Base-by-base conservation (phyloP, 2,888 invertebrate genomes). In the Caenorhabditis drosophilae region DNA sequence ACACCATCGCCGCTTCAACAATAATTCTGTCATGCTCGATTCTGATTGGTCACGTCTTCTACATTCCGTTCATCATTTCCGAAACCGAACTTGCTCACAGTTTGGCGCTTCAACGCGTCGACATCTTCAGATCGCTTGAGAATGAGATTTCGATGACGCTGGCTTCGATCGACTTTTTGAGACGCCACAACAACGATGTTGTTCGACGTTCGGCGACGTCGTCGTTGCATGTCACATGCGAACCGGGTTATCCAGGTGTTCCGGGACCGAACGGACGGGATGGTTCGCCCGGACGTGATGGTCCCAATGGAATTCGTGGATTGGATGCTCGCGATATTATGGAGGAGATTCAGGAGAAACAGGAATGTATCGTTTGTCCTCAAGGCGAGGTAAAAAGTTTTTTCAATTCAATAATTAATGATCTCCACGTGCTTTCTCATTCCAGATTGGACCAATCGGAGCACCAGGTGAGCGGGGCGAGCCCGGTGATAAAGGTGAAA, bases 241-340 rank as follows among this genome's bases (percentile, higher is more conserved):
- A 57, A 27, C 56, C 56, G 4, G 67, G 67, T 18, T 34, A 44
- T 47, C 67, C 67, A 2, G 67, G 67, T 36, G 26, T 51, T 36
- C 67, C 60, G 15, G 67, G 67, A 11, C 7, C 46, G 6, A 46
- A 67, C 27, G 69, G 69, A 11, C 38, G 46, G 4, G 69, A 69
- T 35, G 69, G 69, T 20, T 22, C 42, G 18, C 55, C 57, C 9
- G 74, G 74, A 22, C 41, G 35, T 15, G 67, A 67, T 18, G 74
- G 75, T 9, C 47, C 59, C 6, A 56, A 73, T 36, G 78, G 78
- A 38, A 40, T 56, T 2, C 47, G 75, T 7, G 81, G 81, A 27
- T 40, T 73, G 25, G 81, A 81, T 53, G 81, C 80, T 1, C 53
- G 75, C 12, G 73, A 74, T 34, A 74, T 80, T 26, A 55, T 81